Evolutionary conservation across 2,797 vertebrate species (phyloP), one percentile per base, ranked within the genome.

Genomic region (Gila robusta): DNA sequence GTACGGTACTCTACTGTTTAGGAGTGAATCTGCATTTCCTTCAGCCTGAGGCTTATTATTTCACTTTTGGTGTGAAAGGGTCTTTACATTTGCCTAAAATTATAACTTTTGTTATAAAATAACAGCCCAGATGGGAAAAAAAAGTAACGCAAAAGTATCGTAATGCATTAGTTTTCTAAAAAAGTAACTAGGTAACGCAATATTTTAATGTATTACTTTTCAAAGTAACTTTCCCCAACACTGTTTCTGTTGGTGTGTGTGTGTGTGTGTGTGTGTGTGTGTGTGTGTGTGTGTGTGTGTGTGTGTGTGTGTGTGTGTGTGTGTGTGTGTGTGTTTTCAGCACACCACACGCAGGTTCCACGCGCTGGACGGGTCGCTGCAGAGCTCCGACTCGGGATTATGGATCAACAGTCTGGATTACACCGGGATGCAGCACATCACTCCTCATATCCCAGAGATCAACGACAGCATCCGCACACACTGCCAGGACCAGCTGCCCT

Each of bases 341-440:
- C 98, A 99, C 21, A 93, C 93, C 0, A 97, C 93, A 0, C 96
- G 98, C 87, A 96, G 95, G 28, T 98, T 99, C 91, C 96, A 97
- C 90, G 94, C 94, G 67, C 89, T 97, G 86, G 93, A 96, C 76
- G 98, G 98, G 78, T 94, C 95, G 26, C 90, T 98, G 88, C 93
- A 96, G 92, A 96, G 95, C 90, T 94, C 76, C 44, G 98, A 99
- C 93, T 98, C 98, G 0, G 98, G 98, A 44, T 94, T 99, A 86
- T 99, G 98, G 98, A 96, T 99, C 89, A 99, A 99, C 95, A 98
- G 96, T 76, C 98, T 99, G 84, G 98, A 99, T 93, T 99, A 97
- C 92, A 98, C 95, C 1, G 97, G 95, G 81, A 96, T 99, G 86
- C 95, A 96, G 87, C 96, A 99, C 89, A 19, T 99, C 93, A 97